Percentiles rank a stretch among this genome's conserved stretches.
Conservation (phyloP, 2,113 vertebrate genomes). For the Catharus bicknelli region DNA sequence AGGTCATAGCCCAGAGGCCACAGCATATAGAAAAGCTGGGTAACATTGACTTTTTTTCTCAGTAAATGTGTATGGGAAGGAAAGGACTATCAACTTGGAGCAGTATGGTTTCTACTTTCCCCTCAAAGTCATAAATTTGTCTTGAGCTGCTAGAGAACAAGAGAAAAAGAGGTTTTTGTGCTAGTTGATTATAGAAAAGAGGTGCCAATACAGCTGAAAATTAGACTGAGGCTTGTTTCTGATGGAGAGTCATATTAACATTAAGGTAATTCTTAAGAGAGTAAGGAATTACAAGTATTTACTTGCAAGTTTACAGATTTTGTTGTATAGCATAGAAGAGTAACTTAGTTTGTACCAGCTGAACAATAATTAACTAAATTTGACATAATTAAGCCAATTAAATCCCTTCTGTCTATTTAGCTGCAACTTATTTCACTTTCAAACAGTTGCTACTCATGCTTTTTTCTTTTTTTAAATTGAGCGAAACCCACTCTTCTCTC, state of each 20-base stretch:
- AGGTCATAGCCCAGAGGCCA: neutral
- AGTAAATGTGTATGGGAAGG: neutral
- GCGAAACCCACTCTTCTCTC: neutral
- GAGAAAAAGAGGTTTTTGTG: neutral
- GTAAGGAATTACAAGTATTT: neutral
- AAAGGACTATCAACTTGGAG: neutral
- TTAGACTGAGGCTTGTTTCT: neutral
- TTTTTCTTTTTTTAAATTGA: neutral
- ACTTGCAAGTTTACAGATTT: neutral
- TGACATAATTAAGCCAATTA: neutral
- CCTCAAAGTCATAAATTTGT: neutral
- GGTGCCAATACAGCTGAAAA: neutral
- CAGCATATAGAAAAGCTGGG: neutral
- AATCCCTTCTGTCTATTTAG: neutral
- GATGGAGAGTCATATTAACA: neutral
- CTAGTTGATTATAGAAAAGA: neutral
- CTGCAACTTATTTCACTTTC: neutral
- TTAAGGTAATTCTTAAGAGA: neutral
- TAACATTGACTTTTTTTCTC: neutral
- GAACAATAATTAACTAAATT: slow-evolving; percentile 19
- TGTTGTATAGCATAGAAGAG: neutral
- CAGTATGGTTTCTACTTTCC: neutral
- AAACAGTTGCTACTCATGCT: neutral
- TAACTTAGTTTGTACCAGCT: neutral
- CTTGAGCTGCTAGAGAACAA: neutral